Evolutionary conservation across 2,888 invertebrate genomes (phyloP).

Genomic region (Osedax frankpressi): DNA sequence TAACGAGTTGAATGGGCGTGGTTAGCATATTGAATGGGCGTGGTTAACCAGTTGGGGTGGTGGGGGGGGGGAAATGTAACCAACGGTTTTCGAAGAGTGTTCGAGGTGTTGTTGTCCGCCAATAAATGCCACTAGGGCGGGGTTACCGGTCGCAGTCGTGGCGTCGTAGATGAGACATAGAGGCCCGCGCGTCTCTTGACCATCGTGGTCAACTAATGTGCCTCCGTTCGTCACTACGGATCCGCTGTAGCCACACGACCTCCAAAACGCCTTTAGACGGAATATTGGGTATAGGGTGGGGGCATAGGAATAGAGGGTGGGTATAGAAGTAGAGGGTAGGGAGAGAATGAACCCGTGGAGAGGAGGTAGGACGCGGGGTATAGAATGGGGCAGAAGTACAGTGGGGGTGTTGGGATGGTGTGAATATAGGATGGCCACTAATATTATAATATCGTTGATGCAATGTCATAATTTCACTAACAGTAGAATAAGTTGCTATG

Average conservation of each 20-base stretch:
- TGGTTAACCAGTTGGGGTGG: too few relatives aligned
- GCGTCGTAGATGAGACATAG: constrained; percentile 43
- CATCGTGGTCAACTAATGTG: constrained; percentile 20
- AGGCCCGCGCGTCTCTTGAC: constrained; percentile 36
- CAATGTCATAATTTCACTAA: too few relatives aligned
- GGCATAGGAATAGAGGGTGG: neutral
- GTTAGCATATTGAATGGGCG: too few relatives aligned
- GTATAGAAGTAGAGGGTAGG: neutral
- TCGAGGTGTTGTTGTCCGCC: constrained; percentile 39
- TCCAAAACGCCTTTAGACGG: constrained; percentile 38
- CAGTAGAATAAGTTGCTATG: constrained; percentile 35
- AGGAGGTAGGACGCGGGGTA: neutral
- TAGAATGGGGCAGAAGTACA: neutral
- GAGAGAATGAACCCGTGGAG: neutral
- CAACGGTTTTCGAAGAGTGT: constrained; percentile 28
- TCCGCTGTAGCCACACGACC: constrained; percentile 41
- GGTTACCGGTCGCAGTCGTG: constrained; percentile 37
- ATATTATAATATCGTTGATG: too few relatives aligned
- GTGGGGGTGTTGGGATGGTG: neutral
- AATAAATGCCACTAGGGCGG: constrained; percentile 46
- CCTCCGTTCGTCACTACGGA: constrained; percentile 42
- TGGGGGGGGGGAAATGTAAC: too few relatives aligned
- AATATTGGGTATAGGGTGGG: neutral
- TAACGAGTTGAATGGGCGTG: too few relatives aligned
- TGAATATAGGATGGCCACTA: too few relatives aligned